Base-by-base conservation (phyloP, 2,888 invertebrate species). In the Drosophila lutescens region DNA sequence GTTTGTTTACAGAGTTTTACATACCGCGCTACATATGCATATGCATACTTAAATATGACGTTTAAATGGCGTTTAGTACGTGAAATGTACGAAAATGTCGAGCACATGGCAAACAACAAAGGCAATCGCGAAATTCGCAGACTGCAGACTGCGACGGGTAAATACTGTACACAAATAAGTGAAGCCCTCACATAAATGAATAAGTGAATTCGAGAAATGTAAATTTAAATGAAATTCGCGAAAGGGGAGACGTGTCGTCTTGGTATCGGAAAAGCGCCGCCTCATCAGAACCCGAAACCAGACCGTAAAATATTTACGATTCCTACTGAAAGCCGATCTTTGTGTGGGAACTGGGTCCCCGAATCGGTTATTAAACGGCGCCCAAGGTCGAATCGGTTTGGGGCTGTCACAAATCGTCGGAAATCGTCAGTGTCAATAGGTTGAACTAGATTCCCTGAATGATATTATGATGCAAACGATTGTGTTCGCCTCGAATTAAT, bases 1-100 rank as follows among this genome's bases (percentile, higher is more conserved):
- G 83, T 79, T 77, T 82, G 79, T 76, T 87, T 82, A 85, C 81
- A 55, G 43, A 72, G 32, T 61, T 30, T 58, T 57, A 59, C 44
- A 62, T 43, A 60, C 43, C 17, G 23, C 34, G 40, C 13, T 36
- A 54, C 43, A 47, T 58, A 32, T 38, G 36, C 57, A 62, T 17
- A 32, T 74, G 71, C 71, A 58, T 46, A 50, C 56, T 49, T 51
- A 34, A 51, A 63, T 69, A 41, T 71, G 66, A 30, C 34, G 54
- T 61, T 75, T 75, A 75, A 74, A 75, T 74, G 55, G 60, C 74
- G 74, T 75, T 74, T 74, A 74, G 67, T 74, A 66, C 58, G 67
- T 60, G 72, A 59, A 72, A 68, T 62, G 53, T 50, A 60, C 55
- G 53, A 63, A 69, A 51, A 61, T 44, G 50, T 54, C 59, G 57